Evolutionary conservation across 2,797 vertebrate species (phyloP).

Genomic region (Amblyopsis hoosieri): DNA sequence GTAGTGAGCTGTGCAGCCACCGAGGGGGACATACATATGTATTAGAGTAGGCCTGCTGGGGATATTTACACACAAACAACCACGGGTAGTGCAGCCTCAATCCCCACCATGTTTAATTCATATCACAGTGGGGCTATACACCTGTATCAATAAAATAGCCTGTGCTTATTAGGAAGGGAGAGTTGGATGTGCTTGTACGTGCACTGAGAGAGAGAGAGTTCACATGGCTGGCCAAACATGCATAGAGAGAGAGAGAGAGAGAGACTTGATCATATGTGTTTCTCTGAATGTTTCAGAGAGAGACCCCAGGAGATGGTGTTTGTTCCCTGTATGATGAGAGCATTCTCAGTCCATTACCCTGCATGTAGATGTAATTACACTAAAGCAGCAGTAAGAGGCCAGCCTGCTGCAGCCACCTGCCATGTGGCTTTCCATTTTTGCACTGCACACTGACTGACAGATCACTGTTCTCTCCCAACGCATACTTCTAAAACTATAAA

Average conservation of each 20-base stretch:
- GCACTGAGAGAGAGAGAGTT: no score
- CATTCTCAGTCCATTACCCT: slow-evolving; percentile 75
- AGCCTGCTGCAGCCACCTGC: slow-evolving; percentile 65
- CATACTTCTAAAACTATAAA: not conserved
- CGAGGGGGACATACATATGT: slow-evolving; percentile 66
- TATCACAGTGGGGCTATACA: slow-evolving; percentile 51
- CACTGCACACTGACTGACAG: slow-evolving; percentile 27
- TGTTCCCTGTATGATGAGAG: slow-evolving; percentile 57
- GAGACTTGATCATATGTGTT: not conserved
- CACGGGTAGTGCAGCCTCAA: slow-evolving; percentile 67
- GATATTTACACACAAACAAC: slow-evolving; percentile 73
- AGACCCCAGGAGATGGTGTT: slow-evolving; percentile 55
- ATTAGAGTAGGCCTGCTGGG: slow-evolving; percentile 59
- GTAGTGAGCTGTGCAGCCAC: slow-evolving; percentile 62
- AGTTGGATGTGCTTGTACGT: slow-evolving; percentile 23
- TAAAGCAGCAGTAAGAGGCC: slow-evolving; percentile 65
- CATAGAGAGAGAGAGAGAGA: no score
- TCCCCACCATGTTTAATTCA: slow-evolving; percentile 75
- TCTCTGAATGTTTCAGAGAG: slow-evolving; percentile 20
- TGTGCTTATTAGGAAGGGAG: slow-evolving; percentile 51
- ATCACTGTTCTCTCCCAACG: slow-evolving; percentile 46
- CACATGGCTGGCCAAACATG: no score
- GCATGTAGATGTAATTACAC: slow-evolving; percentile 71
- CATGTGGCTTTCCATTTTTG: slow-evolving; percentile 57
- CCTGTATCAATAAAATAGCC: slow-evolving; percentile 52